Conservation (phyloP, 1,140 invertebrate genomes). For the Lucilia sericata region DNA sequence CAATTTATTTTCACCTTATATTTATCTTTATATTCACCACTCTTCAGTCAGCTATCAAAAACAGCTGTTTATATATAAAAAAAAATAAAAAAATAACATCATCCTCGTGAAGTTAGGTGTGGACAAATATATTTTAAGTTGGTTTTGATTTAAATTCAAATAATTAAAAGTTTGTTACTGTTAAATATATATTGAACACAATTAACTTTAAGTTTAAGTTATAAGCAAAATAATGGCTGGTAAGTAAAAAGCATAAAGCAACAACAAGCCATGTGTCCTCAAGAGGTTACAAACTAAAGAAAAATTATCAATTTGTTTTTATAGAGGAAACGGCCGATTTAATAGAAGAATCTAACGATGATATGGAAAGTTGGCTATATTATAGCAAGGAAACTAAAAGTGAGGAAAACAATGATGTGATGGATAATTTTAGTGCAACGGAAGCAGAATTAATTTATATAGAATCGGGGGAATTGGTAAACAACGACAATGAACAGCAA, state of each 20-base stretch:
- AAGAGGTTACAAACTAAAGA: neutral
- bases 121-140: constrained; percentile 4
- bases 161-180: too few relatives aligned
- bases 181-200: neutral
- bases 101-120: constrained; percentile 45
- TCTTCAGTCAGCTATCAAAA: constrained; percentile 3
- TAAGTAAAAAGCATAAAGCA: neutral
- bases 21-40: neutral
- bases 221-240: neutral
- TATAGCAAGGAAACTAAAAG: neutral
- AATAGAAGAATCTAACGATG: constrained; percentile 4
- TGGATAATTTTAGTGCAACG: neutral
- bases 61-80: constrained; percentile 13
- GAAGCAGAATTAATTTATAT: neutral
- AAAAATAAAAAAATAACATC: neutral
- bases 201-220: neutral
- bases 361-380: neutral
- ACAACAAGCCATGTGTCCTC: neutral
- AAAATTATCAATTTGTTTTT: neutral
- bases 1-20: neutral
- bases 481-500: neutral
- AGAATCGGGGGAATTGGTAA: neutral
- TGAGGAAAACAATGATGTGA: neutral
- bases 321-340: constrained; percentile 14
- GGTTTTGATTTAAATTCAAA: constrained; percentile 34